Evolutionary conservation across 2,888 invertebrate genomes (phyloP).

Genomic region (Scaptodrosophila latifasciaeformis): DNA sequence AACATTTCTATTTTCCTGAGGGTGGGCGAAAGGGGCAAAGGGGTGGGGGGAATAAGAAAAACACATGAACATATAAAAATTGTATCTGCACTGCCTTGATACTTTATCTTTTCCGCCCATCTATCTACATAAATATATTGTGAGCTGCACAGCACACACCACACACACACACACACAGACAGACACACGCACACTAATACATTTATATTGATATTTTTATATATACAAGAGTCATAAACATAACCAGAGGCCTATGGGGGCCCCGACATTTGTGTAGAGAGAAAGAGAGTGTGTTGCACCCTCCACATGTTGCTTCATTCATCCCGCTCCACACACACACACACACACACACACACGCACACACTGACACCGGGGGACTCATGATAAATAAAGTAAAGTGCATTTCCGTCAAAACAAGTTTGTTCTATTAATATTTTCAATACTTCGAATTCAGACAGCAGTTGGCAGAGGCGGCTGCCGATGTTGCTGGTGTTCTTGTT

Average conservation of each 20-base stretch:
- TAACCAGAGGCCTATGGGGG: too few species aligned
- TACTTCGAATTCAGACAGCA: slow-evolving; percentile 67
- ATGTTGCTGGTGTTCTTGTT: slow-evolving; percentile 9
- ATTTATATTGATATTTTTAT: too few species aligned
- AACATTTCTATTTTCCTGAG: too few species aligned
- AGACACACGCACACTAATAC: too few species aligned
- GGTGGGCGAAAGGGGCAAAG: too few species aligned
- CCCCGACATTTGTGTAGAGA: too few species aligned
- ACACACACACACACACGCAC: neutral
- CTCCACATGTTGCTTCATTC: slow-evolving; percentile 69
- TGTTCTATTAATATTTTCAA: slow-evolving; percentile 70
- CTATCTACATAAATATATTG: slow-evolving; percentile 65
- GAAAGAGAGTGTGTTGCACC: slow-evolving; percentile 24
- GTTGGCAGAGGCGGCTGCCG: slow-evolving; percentile 14
- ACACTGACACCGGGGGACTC: slow-evolving; percentile 46
- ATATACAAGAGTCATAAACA: too few species aligned
- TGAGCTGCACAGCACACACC: slow-evolving; percentile 14
- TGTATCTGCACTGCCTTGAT: slow-evolving; percentile 41
- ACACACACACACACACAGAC: slow-evolving; percentile 8
- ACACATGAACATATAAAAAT: too few species aligned
- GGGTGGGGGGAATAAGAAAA: too few species aligned
- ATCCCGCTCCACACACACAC: slow-evolving; percentile 37
- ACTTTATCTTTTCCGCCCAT: slow-evolving; percentile 68
- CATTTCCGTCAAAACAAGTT: slow-evolving; percentile 68
- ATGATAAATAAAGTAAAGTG: slow-evolving; percentile 69